Conservation (phyloP, 2,797 vertebrate species). For the Clarias laeviceps region DNA sequence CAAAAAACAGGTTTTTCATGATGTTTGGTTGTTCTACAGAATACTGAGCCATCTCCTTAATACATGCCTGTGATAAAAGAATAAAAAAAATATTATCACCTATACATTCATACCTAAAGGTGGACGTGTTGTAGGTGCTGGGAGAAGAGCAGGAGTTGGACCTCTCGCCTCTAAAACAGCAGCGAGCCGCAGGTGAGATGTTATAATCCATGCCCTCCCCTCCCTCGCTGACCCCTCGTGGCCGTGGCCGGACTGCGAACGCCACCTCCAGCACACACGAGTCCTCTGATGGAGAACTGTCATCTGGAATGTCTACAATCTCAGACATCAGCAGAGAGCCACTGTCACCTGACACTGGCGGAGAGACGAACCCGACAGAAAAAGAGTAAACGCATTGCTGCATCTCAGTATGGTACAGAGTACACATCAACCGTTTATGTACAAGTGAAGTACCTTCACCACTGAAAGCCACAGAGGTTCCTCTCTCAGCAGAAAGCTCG, state of each 20-base stretch:
- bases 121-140: constrained; percentile 72
- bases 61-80: neutral
- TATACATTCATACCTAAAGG: constrained; percentile 67
- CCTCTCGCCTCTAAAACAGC: constrained; percentile 83
- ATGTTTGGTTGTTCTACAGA: neutral
- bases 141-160: constrained; percentile 94
- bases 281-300: constrained; percentile 94
- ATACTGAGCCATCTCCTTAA: neutral
- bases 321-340: constrained; percentile 91
- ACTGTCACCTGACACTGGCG: constrained; percentile 90
- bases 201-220: constrained; percentile 69
- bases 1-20: too few species aligned
- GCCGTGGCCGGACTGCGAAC: constrained; percentile 73
- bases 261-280: constrained; percentile 90
- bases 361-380: constrained; percentile 17
- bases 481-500: constrained; percentile 84
- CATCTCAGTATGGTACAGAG: too few species aligned
- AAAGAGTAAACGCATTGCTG: too few species aligned
- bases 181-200: constrained; percentile 63
- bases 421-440: neutral
- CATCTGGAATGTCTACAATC: constrained; percentile 90
- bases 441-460: constrained; percentile 79
- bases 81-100: neutral
- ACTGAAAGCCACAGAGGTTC: constrained; percentile 88
- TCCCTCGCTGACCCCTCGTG: constrained; percentile 76